A percentile compares a stretch with the other conserved stretches of the same genome.
Evolutionary conservation across 2,113 vertebrate species (phyloP).

Genomic region (Sinocyclocheilus maitianheensis): DNA sequence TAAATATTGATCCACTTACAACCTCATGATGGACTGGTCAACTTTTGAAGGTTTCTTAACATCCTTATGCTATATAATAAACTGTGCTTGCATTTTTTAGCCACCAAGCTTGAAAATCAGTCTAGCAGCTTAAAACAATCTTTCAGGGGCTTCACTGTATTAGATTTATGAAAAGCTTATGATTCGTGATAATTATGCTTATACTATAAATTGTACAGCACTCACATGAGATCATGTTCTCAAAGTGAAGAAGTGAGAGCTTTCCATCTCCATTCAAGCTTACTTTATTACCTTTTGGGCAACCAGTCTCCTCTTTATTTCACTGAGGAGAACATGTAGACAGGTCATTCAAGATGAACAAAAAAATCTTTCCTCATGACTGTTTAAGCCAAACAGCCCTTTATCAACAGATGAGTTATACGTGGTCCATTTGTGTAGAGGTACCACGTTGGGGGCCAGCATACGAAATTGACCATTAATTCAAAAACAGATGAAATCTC

Average conservation of each 20-base stretch:
- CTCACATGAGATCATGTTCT: slow-evolving; percentile 96
- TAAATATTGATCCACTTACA: background rate
- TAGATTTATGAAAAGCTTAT: background rate
- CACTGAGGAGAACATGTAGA: slow-evolving; percentile 98
- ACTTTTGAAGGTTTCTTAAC: background rate
- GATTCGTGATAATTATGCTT: background rate
- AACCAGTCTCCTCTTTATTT: slow-evolving; percentile 75
- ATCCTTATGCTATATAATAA: background rate
- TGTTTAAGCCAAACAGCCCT: background rate
- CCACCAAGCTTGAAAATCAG: background rate
- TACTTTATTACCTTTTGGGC: slow-evolving; percentile 61
- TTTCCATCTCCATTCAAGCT: slow-evolving; percentile 89
- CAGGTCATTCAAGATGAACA: slow-evolving; percentile 91
- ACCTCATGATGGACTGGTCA: background rate
- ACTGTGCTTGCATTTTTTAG: background rate
- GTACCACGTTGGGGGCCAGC: too few species aligned
- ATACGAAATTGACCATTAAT: background rate
- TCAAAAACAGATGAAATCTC: background rate
- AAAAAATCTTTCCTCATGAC: background rate
- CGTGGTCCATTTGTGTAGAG: background rate
- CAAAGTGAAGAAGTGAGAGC: slow-evolving; percentile 83
- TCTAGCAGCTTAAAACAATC: background rate
- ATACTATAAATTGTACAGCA: background rate
- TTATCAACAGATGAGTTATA: background rate
- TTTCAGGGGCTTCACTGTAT: background rate